Evolutionary conservation across 1,140 invertebrate genomes (phyloP).

Genomic region (Oedothorax gibbosus): DNA sequence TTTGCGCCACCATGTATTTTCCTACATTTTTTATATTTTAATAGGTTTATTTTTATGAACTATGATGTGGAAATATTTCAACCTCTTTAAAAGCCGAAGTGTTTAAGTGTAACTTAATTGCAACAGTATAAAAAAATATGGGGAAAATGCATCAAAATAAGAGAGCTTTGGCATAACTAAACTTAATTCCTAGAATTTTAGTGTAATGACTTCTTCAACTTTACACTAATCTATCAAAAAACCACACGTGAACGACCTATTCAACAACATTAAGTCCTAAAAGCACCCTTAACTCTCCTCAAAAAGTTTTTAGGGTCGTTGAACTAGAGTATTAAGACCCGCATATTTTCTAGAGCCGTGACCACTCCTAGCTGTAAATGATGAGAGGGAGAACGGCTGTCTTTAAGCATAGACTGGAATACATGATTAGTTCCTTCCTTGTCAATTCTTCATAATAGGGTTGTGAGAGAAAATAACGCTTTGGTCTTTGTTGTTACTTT

Average conservation of each 20-base stretch:
- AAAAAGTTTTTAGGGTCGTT: conserved; percentile 22
- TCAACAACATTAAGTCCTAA: not conserved
- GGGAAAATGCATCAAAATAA: too few relatives aligned
- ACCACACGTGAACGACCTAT: not conserved
- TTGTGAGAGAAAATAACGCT: not conserved
- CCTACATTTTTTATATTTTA: too few relatives aligned
- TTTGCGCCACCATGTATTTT: too few relatives aligned
- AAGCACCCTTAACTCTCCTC: not conserved
- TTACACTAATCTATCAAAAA: not conserved
- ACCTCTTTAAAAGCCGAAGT: too few relatives aligned
- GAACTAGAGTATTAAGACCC: not conserved
- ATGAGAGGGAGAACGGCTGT: conserved; percentile 11
- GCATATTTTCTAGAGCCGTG: not conserved
- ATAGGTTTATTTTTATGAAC: too few relatives aligned
- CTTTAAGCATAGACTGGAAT: not conserved
- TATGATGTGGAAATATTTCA: too few relatives aligned
- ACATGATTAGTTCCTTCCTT: not conserved
- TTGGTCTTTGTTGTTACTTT: not conserved
- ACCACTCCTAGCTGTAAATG: not conserved
- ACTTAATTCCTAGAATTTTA: not conserved
- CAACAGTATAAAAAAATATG: too few relatives aligned
- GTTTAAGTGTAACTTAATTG: too few relatives aligned
- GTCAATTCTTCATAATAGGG: not conserved
- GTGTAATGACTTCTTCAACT: not conserved
- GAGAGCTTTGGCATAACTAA: not conserved